Base-by-base conservation (phyloP, 2,888 invertebrate genomes). In the Andrena minutula region DNA sequence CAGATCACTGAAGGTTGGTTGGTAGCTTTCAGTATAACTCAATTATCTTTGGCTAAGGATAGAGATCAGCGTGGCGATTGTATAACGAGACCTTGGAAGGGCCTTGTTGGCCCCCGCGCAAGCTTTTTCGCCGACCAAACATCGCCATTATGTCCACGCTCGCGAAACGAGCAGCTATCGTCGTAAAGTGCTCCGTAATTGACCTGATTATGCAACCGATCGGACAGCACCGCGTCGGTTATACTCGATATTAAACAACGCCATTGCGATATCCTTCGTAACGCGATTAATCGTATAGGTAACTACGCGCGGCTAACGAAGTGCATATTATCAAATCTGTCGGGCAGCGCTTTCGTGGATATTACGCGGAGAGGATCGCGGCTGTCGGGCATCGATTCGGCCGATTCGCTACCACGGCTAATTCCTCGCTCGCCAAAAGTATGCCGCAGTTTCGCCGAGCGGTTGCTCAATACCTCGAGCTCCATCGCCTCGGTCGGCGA, bases 121-220 rank as follows among this genome's bases (percentile, higher is more conserved):
- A 26, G n/a, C 16, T 53, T 78, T 80, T 73, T 63, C 80, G 5
- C 10, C 51, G 79, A 73, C 32, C 56, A 79, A 58, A 51, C 41
- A 69, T 73, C 23, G 23, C 49, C 41, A 23, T 10, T n/a, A 30
- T n/a, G 10, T 49, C 7, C 16, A 41, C 64, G 51, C 47, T 70
- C 56, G 47, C 64, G 60, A 80, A 66, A 32, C 61, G 41, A 61
- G 41, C 32, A 12, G 30, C 60, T 60, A 66, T 78, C 75, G 2
- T 61, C 53, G 53, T 53, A 61, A 70, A 83, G 76, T 70, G 76
- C 26, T 53, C 32, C 73, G 26, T 83, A 77, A 83, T 81, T 70
- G 81, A 73, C 72, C 75, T 73, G 68, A 53, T 82, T 82, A 61
- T 41, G 49, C 58, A 81, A 83, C 73, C 81, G 81, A 83, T 83